A percentile compares a stretch with the other conserved stretches of the same genome.
Conservation (phyloP, 2,797 vertebrate genomes). For the Atherinosoma microstoma region DNA sequence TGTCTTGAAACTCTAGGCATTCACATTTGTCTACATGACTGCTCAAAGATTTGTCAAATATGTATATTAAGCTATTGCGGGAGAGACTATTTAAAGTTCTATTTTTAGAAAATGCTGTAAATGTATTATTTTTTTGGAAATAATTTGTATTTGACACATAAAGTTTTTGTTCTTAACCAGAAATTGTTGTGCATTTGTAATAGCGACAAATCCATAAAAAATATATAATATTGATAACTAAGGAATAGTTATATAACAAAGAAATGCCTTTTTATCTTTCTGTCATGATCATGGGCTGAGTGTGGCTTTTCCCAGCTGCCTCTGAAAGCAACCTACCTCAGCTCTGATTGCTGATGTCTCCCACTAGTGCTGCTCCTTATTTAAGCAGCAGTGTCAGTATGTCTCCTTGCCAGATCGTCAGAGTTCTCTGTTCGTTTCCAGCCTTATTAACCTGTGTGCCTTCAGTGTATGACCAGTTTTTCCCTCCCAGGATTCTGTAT, state of each 20-base stretch:
- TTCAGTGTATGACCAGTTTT: no score
- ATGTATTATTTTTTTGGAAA: constrained; percentile 68
- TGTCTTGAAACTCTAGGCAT: constrained; percentile 59
- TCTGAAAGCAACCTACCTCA: no score
- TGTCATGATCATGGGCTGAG: no score
- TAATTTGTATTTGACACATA: constrained; percentile 71
- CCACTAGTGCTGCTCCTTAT: no score
- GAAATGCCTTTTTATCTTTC: not conserved
- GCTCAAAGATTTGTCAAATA: constrained; percentile 79
- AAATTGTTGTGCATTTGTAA: constrained; percentile 39
- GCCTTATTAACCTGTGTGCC: no score
- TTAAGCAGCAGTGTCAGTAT: no score
- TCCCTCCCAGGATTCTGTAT: no score
- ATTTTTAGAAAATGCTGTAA: constrained; percentile 84
- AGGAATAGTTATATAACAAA: constrained; percentile 35
- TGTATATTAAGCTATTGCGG: constrained; percentile 84
- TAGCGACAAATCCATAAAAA: not conserved
- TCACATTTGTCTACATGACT: constrained; percentile 57
- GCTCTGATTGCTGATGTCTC: no score
- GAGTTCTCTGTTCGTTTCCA: no score
- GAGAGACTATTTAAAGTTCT: constrained; percentile 87
- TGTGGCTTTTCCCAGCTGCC: no score
- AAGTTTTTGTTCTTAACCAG: constrained; percentile 56
- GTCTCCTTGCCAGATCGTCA: no score
- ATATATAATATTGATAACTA: not conserved